Evolutionary conservation across 2,797 vertebrate species (phyloP).

Genomic region (Ceyx erithaca): DNA sequence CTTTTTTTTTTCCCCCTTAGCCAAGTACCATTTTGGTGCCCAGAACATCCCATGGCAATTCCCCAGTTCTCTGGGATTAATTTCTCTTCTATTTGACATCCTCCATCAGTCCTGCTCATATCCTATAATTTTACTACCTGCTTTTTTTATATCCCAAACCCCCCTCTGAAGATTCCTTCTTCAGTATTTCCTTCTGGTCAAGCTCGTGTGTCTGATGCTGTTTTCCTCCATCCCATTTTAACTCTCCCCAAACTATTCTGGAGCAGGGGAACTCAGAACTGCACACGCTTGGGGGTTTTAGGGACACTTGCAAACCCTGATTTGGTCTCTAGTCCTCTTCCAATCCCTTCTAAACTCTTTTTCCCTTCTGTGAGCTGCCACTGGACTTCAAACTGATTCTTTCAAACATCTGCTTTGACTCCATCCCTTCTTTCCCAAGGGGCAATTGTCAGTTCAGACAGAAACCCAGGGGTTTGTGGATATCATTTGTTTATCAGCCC

Average conservation of each 20-base stretch:
- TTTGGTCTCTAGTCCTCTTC: neutral
- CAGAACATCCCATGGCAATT: too few species aligned
- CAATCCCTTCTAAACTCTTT: neutral
- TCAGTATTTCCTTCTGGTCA: neutral
- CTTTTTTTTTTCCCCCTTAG: too few species aligned
- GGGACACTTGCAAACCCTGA: neutral
- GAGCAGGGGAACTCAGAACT: neutral
- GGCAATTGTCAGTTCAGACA: too few species aligned
- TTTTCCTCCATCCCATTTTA: neutral
- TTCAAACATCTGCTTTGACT: neutral
- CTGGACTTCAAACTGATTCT: neutral
- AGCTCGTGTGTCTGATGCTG: neutral
- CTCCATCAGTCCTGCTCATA: neutral
- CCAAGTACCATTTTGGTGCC: too few species aligned
- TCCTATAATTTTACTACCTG: neutral
- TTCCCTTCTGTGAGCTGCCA: neutral
- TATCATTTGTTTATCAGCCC: too few species aligned
- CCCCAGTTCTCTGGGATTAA: too few species aligned
- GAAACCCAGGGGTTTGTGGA: neutral
- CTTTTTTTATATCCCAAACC: neutral
- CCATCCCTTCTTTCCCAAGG: accelerated
- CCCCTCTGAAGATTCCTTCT: neutral
- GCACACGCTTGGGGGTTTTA: accelerated
- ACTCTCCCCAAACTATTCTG: neutral
- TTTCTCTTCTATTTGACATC: neutral